Percentiles rank a stretch among this genome's conserved stretches.
phyloP scores from a whole-genome alignment of 2,113 vertebrate genomes.

The Emberiza fucata region DNA sequence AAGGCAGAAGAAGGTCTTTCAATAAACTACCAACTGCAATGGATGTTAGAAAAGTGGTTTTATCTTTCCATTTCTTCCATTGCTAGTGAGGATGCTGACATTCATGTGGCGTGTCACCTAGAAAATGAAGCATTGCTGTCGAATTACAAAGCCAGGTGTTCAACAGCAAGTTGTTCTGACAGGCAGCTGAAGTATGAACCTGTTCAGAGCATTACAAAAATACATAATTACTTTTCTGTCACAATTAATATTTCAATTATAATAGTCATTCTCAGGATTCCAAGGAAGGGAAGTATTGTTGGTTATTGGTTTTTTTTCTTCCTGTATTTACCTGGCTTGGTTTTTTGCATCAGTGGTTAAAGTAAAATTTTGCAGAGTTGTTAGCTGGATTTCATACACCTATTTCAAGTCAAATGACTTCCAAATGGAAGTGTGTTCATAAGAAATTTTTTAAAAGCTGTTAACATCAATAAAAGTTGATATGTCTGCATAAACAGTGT shows the following conservation, averaged over 20 bases:
- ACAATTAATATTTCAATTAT: background rate
- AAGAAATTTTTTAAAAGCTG: background rate
- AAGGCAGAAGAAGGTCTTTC: background rate
- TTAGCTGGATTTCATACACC: background rate
- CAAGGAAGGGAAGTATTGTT: background rate
- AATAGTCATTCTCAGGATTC: background rate
- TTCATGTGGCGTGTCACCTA: background rate
- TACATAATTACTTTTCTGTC: background rate
- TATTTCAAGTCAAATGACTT: background rate
- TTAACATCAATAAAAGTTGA: background rate
- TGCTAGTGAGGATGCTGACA: background rate
- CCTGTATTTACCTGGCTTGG: background rate
- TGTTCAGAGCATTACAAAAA: background rate
- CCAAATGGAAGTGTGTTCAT: background rate
- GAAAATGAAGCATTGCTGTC: background rate
- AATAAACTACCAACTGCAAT: background rate
- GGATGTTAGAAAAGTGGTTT: background rate
- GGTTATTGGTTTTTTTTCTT: background rate
- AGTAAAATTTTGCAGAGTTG: background rate
- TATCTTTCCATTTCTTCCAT: background rate
- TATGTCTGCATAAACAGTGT: background rate
- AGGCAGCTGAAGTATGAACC: background rate
- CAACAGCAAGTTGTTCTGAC: background rate
- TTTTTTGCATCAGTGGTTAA: background rate
- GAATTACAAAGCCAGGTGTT: background rate